phyloP scores from a whole-genome alignment of 2,113 vertebrate species.

The Lagenorhynchus albirostris region DNA sequence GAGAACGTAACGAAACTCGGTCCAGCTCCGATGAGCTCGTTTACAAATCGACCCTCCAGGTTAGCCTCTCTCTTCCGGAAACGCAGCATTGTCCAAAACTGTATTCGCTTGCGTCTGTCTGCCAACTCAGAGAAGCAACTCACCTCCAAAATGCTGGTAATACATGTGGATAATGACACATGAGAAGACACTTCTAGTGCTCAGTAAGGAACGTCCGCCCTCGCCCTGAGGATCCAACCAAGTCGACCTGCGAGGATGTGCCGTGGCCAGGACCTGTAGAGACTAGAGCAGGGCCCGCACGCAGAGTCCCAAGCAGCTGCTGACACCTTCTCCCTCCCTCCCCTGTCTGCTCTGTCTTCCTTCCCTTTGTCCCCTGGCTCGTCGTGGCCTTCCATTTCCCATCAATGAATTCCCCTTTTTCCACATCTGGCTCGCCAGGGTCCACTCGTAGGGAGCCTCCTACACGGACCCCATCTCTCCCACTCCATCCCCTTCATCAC shows the following conservation, averaged over 20 bases:
- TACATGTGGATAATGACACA: neutral
- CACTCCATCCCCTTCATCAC: fast-evolving
- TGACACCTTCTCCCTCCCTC: neutral
- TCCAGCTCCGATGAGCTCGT: neutral
- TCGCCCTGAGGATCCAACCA: too few relatives aligned
- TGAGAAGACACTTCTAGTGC: neutral
- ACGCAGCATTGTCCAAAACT: neutral
- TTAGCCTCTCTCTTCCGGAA: neutral
- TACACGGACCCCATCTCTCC: neutral
- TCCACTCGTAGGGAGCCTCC: too few relatives aligned
- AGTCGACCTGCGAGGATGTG: fast-evolving
- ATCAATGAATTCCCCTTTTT: neutral
- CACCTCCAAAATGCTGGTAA: neutral
- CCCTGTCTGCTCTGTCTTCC: neutral
- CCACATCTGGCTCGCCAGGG: neutral
- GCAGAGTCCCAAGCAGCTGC: fast-evolving
- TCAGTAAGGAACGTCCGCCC: neutral
- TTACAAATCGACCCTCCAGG: neutral
- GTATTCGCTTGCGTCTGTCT: neutral
- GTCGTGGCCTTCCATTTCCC: neutral
- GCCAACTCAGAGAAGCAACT: neutral
- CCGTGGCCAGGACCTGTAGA: too few relatives aligned
- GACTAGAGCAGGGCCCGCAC: fast-evolving
- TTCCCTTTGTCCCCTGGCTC: neutral
- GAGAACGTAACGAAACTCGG: neutral